Evolutionary conservation across 2,888 invertebrate species (phyloP).

Genomic region (Drosophila multiciliata): DNA sequence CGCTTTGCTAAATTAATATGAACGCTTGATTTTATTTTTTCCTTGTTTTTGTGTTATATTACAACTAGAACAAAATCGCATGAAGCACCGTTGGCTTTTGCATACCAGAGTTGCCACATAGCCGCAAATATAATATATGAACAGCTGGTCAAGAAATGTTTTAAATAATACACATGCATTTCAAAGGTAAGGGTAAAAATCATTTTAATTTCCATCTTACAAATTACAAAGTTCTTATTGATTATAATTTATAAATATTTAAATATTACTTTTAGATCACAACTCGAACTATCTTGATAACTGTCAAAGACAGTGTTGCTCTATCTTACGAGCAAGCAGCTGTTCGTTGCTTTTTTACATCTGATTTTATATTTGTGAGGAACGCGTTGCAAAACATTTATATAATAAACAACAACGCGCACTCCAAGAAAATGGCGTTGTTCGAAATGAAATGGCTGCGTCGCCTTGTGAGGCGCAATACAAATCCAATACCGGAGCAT

Average conservation of each 20-base stretch:
- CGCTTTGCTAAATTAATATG: constrained; percentile 13
- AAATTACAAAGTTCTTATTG: neutral
- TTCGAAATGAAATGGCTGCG: constrained; percentile 86
- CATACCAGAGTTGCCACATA: constrained; percentile 34
- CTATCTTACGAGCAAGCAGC: constrained; percentile 44
- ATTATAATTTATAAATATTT: neutral
- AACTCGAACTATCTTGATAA: neutral
- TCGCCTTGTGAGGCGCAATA: constrained; percentile 85
- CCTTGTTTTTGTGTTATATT: constrained; percentile 30
- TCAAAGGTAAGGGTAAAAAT: neutral
- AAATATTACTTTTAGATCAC: neutral
- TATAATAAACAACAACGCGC: constrained; percentile 41
- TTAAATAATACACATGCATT: neutral
- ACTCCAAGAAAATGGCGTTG: constrained; percentile 79
- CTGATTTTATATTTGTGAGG: constrained; percentile 23
- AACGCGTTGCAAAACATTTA: constrained; percentile 47
- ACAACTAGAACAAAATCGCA: constrained; percentile 52
- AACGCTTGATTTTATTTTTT: constrained; percentile 24
- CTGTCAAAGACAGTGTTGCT: constrained; percentile 3
- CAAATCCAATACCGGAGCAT: constrained; percentile 85
- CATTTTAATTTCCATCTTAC: neutral
- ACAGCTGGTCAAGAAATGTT: neutral
- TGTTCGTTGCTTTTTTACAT: constrained; percentile 45
- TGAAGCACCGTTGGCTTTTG: constrained; percentile 46
- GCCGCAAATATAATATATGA: constrained; percentile 7